phyloP scores from a whole-genome alignment of 2,888 invertebrate species.

The Rapana venosa region DNA sequence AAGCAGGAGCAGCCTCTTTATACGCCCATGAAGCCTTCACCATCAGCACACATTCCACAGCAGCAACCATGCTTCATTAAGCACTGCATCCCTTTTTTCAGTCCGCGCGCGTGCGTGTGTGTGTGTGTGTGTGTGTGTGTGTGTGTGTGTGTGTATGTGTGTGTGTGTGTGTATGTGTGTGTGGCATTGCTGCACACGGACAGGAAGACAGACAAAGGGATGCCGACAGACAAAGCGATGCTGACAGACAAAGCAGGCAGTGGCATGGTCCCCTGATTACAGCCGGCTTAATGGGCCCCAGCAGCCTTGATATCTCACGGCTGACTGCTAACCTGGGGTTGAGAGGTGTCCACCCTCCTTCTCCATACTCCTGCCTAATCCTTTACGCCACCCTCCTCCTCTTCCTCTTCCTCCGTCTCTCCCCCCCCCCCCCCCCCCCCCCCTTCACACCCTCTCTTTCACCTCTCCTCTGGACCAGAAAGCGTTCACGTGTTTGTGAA shows the following conservation, averaged over 20 bases:
- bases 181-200: not conserved
- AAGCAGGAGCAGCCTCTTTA: too few relatives aligned
- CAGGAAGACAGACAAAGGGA: too few relatives aligned
- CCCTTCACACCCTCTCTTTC: not conserved
- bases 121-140: not conserved
- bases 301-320: not conserved
- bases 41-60: too few relatives aligned
- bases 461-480: not conserved
- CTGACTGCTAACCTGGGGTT: not conserved
- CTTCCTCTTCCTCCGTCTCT: too few relatives aligned
- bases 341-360: not conserved
- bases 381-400: too few relatives aligned
- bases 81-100: not conserved
- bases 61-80: too few relatives aligned
- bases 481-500: too few relatives aligned
- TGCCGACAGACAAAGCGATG: not conserved
- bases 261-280: not conserved
- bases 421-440: not conserved
- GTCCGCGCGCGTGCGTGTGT: not conserved
- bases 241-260: not conserved
- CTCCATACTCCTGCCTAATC: not conserved
- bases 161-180: slow-evolving; percentile 1
- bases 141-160: slow-evolving; percentile 21
- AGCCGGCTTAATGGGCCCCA: not conserved
- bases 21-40: too few relatives aligned